phyloP scores from a whole-genome alignment of 1,140 invertebrate species.

The Elysia chlorotica region DNA sequence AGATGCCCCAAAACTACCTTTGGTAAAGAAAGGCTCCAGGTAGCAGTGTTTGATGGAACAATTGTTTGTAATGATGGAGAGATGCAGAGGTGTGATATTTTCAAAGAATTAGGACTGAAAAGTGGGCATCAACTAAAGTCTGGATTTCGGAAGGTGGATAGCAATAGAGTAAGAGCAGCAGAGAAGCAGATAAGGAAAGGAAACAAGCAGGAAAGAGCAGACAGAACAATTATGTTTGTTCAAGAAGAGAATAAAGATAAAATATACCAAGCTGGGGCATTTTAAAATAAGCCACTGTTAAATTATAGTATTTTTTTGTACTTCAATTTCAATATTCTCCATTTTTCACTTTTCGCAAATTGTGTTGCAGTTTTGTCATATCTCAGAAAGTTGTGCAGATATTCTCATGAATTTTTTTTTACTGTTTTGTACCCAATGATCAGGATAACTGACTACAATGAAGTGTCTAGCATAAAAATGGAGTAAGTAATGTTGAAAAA shows the following conservation, averaged over 20 bases:
- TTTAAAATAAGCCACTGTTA: not conserved
- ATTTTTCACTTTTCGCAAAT: not conserved
- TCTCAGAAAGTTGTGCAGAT: not conserved
- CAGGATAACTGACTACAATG: no score
- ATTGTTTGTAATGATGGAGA: not conserved
- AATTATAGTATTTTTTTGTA: not conserved
- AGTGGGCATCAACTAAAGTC: not conserved
- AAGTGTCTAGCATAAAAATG: not conserved
- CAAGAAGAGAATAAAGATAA: not conserved
- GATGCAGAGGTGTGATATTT: not conserved
- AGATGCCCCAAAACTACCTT: constrained; percentile 13
- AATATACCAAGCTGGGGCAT: not conserved
- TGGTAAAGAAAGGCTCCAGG: not conserved
- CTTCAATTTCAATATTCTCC: not conserved
- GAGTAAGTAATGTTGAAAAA: not conserved
- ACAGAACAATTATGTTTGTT: not conserved
- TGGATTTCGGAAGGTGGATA: not conserved
- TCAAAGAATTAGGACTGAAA: not conserved
- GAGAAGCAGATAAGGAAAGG: not conserved
- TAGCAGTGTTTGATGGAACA: constrained; percentile 14
- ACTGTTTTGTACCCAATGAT: no score
- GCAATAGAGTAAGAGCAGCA: not conserved
- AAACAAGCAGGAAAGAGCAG: not conserved
- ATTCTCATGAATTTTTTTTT: no score
- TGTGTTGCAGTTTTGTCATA: not conserved